Evolutionary conservation across 2,797 vertebrate genomes (phyloP).

Genomic region (Siniperca obscura): DNA sequence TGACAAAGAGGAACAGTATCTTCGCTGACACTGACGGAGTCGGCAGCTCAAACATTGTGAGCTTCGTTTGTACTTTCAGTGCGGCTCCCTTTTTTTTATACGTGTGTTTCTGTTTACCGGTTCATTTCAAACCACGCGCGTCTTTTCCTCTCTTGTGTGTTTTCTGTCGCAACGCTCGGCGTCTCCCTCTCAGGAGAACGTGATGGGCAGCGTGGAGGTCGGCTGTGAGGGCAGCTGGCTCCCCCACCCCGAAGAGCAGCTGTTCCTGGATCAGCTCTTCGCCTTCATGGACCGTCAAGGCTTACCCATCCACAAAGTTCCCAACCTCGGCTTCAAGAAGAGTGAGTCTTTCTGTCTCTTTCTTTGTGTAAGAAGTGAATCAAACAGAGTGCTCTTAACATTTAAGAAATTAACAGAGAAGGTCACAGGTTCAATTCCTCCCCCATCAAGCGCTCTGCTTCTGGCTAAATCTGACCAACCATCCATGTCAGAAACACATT

Average conservation of each 20-base stretch:
- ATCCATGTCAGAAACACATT: background rate
- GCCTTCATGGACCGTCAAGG: conserved; percentile 84
- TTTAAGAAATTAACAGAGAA: background rate
- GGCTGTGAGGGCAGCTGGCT: conserved; percentile 83
- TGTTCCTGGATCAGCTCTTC: conserved; percentile 86
- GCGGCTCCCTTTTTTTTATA: background rate
- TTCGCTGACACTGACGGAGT: too few relatives aligned
- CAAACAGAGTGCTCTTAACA: background rate
- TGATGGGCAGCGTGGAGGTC: conserved; percentile 84
- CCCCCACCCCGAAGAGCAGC: conserved; percentile 86
- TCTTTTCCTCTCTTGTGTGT: background rate
- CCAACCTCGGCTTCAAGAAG: conserved; percentile 90
- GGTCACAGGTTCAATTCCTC: background rate
- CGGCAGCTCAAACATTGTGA: too few relatives aligned
- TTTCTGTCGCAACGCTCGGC: background rate
- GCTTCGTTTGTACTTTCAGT: too few relatives aligned
- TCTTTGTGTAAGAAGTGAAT: background rate
- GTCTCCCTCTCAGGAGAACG: conserved; percentile 78
- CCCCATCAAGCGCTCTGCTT: background rate
- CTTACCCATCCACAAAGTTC: conserved; percentile 86
- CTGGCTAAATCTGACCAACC: background rate
- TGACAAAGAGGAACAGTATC: too few relatives aligned
- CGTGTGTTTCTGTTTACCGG: background rate
- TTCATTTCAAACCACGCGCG: background rate
- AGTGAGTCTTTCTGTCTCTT: conserved; percentile 74